Base-by-base conservation (phyloP, 2,888 invertebrate genomes). In the Xiphydria camelus region DNA sequence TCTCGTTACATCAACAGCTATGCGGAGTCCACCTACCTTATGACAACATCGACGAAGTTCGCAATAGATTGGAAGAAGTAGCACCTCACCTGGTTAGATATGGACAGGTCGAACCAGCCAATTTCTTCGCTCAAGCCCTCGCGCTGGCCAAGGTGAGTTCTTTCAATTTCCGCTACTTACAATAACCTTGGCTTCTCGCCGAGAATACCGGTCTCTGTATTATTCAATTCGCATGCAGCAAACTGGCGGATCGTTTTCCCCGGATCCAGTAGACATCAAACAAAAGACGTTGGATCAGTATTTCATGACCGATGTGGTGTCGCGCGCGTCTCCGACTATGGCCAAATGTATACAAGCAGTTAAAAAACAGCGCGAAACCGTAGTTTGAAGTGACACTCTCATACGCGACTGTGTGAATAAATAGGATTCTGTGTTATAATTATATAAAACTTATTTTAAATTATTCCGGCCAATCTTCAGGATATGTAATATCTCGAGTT, bases 281-380 rank as follows among this genome's bases (percentile, higher is more conserved):
- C 82, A 89, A 62, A 88, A 87, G 72, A 80, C 83, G 45, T 79
- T 99, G 48, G 88, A 91, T 76, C 90, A 92, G 68, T 92, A 85
- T 77, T 91, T 86, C 74, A 97, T 98, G 95, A 99, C 99, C 7
- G 95, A 99, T 78, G 80, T 91, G 4, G 93, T 99, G 68, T 94
- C 94, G 55, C 84, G 98, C 70, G 94, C 98, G 20, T 99, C 98
- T 3, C 89, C 91, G 51, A 98, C 97, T 37, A 99, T 99, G 99
- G 96, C 98, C 37, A 96, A 96, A 77, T 98, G 97, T 77, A 88
- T 97, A 55, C 88, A 92, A 66, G 96, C 97, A 9, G 92, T 88
- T 2, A 79, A 85, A 58, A 92, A 92, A 74, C 88, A 89, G 64
- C 66, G 60, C 35, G 60, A 68, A 49, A 53, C 38, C 17, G 29